Evolutionary conservation across 2,113 vertebrate genomes (phyloP).

Genomic region (Eulemur macaco): DNA sequence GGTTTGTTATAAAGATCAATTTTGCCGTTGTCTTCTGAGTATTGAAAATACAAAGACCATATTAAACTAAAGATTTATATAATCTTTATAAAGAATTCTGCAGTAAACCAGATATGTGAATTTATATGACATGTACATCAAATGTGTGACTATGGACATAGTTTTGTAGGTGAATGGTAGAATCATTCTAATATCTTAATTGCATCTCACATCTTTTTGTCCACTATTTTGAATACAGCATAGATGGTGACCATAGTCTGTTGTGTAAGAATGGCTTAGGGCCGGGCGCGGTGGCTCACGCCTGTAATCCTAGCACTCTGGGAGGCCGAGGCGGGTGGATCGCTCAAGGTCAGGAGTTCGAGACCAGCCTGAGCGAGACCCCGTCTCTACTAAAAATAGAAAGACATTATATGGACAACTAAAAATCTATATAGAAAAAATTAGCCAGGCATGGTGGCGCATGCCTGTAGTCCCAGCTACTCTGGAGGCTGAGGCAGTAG

Average conservation of each 20-base stretch:
- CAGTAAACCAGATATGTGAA: background rate
- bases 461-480: too few species aligned
- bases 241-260: background rate
- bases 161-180: background rate
- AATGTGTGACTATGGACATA: background rate
- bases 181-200: background rate
- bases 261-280: background rate
- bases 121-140: background rate
- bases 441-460: too few species aligned
- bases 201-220: background rate
- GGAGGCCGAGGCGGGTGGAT: too few species aligned
- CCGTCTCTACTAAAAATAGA: too few species aligned
- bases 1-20: conserved; percentile 43
- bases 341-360: too few species aligned
- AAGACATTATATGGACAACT: too few species aligned
- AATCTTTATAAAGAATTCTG: conserved; percentile 31
- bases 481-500: too few species aligned
- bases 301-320: too few species aligned
- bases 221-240: background rate
- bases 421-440: too few species aligned
- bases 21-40: conserved; percentile 50
- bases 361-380: too few species aligned
- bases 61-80: conserved; percentile 50
- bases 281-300: too few species aligned
- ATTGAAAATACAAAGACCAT: conserved; percentile 18